These are phyloP conservation scores for Turdus rufiventris DNA, from an alignment of 2,113 vertebrate genomes.

Conservation along the genomic window DNA sequence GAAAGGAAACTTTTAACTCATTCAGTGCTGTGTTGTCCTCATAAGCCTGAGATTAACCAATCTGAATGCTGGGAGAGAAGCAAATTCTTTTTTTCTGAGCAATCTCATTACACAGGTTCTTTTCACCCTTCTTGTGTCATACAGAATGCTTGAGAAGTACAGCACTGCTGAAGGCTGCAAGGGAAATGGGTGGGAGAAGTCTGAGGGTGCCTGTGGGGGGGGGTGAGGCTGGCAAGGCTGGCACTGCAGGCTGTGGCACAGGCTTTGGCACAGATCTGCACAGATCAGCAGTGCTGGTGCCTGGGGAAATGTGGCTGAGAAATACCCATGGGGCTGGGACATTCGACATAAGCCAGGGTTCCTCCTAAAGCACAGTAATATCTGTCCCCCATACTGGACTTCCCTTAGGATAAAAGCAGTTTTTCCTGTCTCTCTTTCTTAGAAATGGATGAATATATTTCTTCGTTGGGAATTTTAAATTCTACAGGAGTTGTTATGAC, in stretches of 20 bases:
- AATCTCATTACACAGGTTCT: not conserved
- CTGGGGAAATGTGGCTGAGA: not conserved
- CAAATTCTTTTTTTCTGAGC: not conserved
- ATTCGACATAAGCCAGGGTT: not conserved
- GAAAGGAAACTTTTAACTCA: not conserved
- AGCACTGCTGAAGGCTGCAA: not conserved
- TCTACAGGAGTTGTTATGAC: not conserved
- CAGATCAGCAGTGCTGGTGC: not conserved
- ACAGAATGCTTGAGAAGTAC: not conserved
- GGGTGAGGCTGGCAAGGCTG: not conserved
- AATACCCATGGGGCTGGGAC: not conserved
- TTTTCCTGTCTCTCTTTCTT: not conserved
- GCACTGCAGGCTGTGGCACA: not conserved
- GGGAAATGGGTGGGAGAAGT: not conserved
- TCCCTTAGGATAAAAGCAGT: not conserved
- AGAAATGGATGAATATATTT: not conserved
- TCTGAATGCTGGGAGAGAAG: not conserved
- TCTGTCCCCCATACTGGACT: not conserved
- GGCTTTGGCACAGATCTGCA: not conserved
- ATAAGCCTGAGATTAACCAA: not conserved
- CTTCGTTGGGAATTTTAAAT: not conserved
- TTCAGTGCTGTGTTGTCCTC: not conserved
- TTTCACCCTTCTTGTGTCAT: not conserved
- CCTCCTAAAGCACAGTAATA: not conserved
- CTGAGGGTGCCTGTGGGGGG: not conserved